Percentiles rank a stretch among this genome's conserved stretches.
Conservation (phyloP, 2,113 vertebrate species). For the Lagopus leucura region DNA sequence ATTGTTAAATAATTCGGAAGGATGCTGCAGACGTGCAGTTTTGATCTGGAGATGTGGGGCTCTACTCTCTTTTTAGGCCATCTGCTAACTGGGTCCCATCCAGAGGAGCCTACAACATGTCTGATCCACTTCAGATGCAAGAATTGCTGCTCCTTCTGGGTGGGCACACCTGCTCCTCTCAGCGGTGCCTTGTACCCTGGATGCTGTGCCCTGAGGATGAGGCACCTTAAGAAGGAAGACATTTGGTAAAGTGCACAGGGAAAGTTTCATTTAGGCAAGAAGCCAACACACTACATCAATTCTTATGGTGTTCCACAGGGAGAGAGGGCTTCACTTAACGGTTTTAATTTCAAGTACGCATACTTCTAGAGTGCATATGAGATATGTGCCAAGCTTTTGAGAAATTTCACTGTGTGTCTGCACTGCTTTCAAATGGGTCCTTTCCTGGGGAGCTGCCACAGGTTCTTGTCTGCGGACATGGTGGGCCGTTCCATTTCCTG, state of each 20-base stretch:
- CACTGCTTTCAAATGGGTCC: neutral
- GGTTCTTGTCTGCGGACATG: accelerated
- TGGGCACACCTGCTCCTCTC: neutral
- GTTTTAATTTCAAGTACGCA: neutral
- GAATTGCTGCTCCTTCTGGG: neutral
- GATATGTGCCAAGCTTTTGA: accelerated
- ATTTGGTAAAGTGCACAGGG: neutral
- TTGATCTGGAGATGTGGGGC: neutral
- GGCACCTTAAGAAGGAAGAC: neutral
- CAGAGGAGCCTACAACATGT: neutral
- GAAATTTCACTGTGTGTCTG: neutral
- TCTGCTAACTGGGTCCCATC: neutral
- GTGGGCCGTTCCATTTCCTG: accelerated
- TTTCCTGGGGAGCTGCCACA: neutral
- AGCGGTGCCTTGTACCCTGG: accelerated
- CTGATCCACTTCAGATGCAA: neutral
- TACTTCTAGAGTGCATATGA: neutral
- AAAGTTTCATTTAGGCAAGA: neutral
- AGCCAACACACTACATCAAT: neutral
- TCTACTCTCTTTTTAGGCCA: accelerated
- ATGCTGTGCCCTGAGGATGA: accelerated
- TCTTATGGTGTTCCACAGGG: neutral
- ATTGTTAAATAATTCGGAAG: neutral
- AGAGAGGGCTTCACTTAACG: neutral
- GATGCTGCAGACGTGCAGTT: neutral